Conservation (phyloP, 2,797 vertebrate genomes). For the Anniella stebbinsi region DNA sequence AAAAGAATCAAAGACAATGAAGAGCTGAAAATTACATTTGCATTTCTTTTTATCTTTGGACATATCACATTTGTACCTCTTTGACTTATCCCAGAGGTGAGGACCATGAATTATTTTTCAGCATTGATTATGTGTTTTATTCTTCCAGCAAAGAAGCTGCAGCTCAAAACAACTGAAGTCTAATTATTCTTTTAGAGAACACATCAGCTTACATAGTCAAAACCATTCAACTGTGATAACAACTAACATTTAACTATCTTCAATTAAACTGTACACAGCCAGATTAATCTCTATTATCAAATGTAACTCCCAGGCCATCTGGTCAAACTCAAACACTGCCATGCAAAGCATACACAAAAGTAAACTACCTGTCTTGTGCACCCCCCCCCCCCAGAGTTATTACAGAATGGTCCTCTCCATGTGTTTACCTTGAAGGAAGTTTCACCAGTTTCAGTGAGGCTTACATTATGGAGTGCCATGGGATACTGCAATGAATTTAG, state of each 20-base stretch:
- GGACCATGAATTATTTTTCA: background rate
- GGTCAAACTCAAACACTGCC: constrained; percentile 1
- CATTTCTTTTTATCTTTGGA: no score
- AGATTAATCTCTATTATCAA: constrained; percentile 5
- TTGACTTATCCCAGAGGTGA: constrained; percentile 3
- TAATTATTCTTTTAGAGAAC: constrained; percentile 39
- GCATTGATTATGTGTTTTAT: constrained; percentile 17
- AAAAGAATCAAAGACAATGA: background rate
- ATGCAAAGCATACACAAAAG: no score
- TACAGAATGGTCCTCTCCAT: no score
- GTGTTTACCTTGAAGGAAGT: no score
- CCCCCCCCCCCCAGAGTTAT: no score
- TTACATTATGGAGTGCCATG: no score
- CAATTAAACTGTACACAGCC: constrained; percentile 19
- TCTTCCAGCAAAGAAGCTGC: constrained; percentile 5
- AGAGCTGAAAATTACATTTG: background rate
- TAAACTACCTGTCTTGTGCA: no score
- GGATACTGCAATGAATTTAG: background rate
- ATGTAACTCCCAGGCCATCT: constrained; percentile 32
- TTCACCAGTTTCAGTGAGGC: no score
- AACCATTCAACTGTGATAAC: constrained; percentile 33
- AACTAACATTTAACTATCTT: constrained; percentile 33
- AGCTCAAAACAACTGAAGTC: constrained; percentile 10
- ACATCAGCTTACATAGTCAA: constrained; percentile 14
- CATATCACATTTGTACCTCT: background rate